Evolutionary conservation across 1,140 invertebrate genomes (phyloP), one percentile per base, ranked within the genome.

Genomic region (Sitophilus oryzae): DNA sequence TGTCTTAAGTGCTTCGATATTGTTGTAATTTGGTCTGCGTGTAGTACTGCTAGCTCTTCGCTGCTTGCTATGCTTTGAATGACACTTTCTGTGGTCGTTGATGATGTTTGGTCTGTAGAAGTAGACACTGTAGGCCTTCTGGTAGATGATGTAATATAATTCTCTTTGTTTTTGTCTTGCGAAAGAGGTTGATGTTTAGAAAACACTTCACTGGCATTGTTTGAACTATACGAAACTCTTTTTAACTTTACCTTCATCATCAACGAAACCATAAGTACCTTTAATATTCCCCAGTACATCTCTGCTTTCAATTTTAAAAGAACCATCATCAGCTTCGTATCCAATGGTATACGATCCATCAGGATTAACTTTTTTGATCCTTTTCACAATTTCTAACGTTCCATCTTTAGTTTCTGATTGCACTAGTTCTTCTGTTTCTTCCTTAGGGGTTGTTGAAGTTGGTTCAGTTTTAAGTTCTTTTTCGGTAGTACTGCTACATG

Each of bases 281-380:
- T 89, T 88, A 34, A 91, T 86, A 66, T 89, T 86, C 16, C 89
- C 89, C 56, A 83, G 72, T 19, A 86, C 82, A 66, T 88, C 86
- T 51, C 88, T 74, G 59, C 86, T 91, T 73, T 91, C 89, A 50
- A 90, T 86, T 73, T 89, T 90, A 69, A 88, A 88, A 0, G 85
- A 86, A 15, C 88, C 88, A 70, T 90, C 88, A 42, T 82, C 86
- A 2, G 87, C 86, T 73, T 91, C 89, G 63, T 88, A 91, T 0
- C 88, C 89, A 55, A 87, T 89, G 0, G 88, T 90, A 63, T 90
- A 91, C 0, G 86, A 86, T 16, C 88, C 88, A 70, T 92, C 89
- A 34, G 88, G 82, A 64, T 91, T 91, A 0, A 89, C 74, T 69
- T 84, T 80, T 54, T 88, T 82, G 58, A 91, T 88, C 69, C 89